Base-by-base conservation (phyloP, 2,113 vertebrate genomes). In the Acinonyx jubatus region DNA sequence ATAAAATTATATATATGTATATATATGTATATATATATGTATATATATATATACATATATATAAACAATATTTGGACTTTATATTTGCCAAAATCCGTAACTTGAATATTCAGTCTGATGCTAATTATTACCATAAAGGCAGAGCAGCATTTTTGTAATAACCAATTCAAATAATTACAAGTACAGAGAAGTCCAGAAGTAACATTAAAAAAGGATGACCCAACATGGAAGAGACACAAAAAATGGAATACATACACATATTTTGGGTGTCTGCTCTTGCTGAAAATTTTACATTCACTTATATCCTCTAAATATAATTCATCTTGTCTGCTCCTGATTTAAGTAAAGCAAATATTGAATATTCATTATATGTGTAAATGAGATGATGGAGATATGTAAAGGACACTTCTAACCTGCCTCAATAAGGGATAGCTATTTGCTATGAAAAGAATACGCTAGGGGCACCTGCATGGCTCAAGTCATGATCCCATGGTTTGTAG, bases 261-360 rank as follows among this genome's bases (percentile, higher is more conserved):
- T 68, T 95, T 78, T 4, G 5, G 18, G 23, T 57, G 21, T 63
- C 74, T 79, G 36, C 13, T 14, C 45, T 89, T 91, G 11, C 45
- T 31, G 65, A 90, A 92, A 87, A 87, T 52, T 94, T 94, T 69
- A 48, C 52, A 29, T 87, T 92, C 36, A 66, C n/a, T 12, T 90
- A 33, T 50, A 73, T 83, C 19, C 23, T 97, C 69, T 69, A 92
- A 78, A 23, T 85, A 68, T 27, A 88, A 93, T 91, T 73, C 29
- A 57, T 57, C 29, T 55, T 55, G 25, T 52, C 52, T 68, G n/a
- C 21, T 89, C 68, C 73, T 36, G 16, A 41, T 63, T 63, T 88
- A 78, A 91, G 10, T 92, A 94, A 92, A 89, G n/a, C 33, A 96
- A 91, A 93, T 68, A 81, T 27, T 81, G n/a, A 92, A 13, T 83